Evolutionary conservation across 2,113 vertebrate genomes (phyloP), one percentile per base, ranked within the genome.

Genomic region (Megaceryle torquata): DNA sequence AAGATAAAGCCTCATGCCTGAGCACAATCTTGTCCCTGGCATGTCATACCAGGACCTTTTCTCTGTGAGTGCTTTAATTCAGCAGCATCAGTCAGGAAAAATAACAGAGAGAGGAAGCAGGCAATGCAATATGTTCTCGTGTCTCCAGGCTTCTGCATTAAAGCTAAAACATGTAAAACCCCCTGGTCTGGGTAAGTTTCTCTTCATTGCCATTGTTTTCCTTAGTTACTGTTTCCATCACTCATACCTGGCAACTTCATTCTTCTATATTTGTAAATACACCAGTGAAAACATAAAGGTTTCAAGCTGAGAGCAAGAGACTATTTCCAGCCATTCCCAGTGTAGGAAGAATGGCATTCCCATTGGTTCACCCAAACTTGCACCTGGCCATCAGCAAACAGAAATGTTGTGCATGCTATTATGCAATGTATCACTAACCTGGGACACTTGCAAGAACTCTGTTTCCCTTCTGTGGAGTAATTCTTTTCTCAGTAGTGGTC

Each of bases 181-280:
- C 78, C 82, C 54, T 59, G 37, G 21, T 88, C 81, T 88, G 75
- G 51, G 70, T 81, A 85, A 54, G 60, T 90, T 97, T 96, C 59
- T 97, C 86, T 96, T 98, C 60, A 85, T 91, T 96, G 71, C 74
- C 35, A 15, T 89, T 89, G 44, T 88, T 85, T 92, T 96, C 80
- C 61, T 85, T 69, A 89, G 89, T 80, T 46, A 82, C 86, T 92
- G 53, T 89, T 94, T 95, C 83, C 95, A 86, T 90, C 35, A 28
- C 67, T 79, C 53, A 13, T 77, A 56, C 82, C 82, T 86, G 88
- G 85, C 95, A 89, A 85, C 76, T 82, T 86, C 9, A 39, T 83
- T 75, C 72, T 89, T 15, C 16, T 20, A 15, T 68, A 68, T 29
- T 79, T 93, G 18, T 41, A 61, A 88, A 33, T 28, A 72, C 16